phyloP scores from a whole-genome alignment of 2,113 vertebrate genomes.

The Capreolus pygargus region DNA sequence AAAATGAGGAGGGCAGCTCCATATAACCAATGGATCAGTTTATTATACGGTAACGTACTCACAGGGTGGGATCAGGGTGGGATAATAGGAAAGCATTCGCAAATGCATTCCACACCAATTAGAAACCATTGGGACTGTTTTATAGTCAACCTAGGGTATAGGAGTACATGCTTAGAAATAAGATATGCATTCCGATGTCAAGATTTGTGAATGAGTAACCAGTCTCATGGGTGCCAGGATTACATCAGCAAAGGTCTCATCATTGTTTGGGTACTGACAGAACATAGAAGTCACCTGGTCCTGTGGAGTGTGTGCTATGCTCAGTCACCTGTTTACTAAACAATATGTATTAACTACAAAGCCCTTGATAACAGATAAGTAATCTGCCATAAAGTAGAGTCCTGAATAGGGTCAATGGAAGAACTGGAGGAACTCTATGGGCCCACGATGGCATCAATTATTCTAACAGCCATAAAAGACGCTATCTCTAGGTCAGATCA shows the following conservation, averaged over 20 bases:
- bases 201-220: background rate
- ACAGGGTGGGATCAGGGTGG: background rate
- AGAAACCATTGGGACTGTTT: no score
- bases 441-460: background rate
- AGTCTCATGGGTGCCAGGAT: background rate
- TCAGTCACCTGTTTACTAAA: background rate
- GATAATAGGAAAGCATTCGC: background rate
- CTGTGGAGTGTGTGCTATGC: background rate
- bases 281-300: background rate
- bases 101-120: background rate
- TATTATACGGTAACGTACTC: background rate
- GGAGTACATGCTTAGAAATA: background rate
- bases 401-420: background rate
- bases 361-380: background rate
- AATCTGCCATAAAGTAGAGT: background rate
- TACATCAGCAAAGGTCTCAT: background rate
- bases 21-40: background rate
- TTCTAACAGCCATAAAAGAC: background rate
- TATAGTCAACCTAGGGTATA: background rate
- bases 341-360: background rate
- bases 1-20: background rate
- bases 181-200: background rate
- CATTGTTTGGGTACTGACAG: background rate
- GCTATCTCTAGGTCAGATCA: background rate
- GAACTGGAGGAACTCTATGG: background rate